Evolutionary conservation across 2,888 invertebrate species (phyloP), one percentile per base, ranked within the genome.

Genomic region (Agrotis ipsilon): DNA sequence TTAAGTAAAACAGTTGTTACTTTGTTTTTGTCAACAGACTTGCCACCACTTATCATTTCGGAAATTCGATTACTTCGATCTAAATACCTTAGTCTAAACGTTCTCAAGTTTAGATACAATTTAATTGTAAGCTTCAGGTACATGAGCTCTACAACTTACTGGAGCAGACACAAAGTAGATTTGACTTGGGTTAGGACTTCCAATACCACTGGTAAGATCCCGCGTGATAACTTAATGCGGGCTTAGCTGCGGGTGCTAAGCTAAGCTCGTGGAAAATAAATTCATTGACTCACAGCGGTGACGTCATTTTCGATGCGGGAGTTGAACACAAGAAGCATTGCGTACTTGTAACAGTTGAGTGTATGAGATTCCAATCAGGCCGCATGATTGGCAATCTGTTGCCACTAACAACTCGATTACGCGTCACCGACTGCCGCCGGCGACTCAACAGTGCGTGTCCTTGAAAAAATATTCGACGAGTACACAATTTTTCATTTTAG

Each of bases 321-420:
- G 43, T 27, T 27, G n/a, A 6, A 9, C 49, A 46, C 51, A 24
- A 21, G 14, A 21, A n/a, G 14, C 32, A 18, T 45, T 46, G 32
- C 48, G 49, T 14, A 43, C 46, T 72, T 18, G 58, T 48, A 54
- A 27, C 57, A 62, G 66, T 68, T 16, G 63, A 68, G 66, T 68
- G 67, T 61, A 52, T 59, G 64, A 46, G 62, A 73, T 64, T 74
- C 71, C 85, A 82, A 86, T 88, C 84, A 86, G 58, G 57, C 39
- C 55, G 68, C 70, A 73, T 87, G 86, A 90, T 90, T 89, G 90
- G 84, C 89, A 90, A 90, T 90, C 87, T 81, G 83, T 71, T 70
- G 69, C 62, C 62, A 69, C 64, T 57, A 81, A 60, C 27, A 68
- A 84, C 74, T 48, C 27, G 24, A 86, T 86, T 83, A 81, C 78